These are phyloP conservation scores for Adela reaumurella DNA, from an alignment of 2,888 invertebrate genomes.

Conservation along the genomic window DNA sequence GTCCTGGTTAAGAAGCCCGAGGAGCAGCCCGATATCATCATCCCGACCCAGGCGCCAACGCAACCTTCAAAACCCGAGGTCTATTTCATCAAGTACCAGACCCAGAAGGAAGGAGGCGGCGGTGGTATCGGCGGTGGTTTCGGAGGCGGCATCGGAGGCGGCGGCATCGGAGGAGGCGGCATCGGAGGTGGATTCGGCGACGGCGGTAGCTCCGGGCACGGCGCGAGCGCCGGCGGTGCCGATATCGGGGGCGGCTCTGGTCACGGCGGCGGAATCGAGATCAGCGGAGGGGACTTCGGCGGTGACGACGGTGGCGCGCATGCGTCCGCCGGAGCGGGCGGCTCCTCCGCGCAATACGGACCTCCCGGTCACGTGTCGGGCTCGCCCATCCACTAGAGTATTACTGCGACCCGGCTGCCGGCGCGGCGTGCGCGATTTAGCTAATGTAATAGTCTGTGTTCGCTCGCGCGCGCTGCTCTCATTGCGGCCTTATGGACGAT, in stretches of 20 bases:
- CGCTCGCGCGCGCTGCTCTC: too few relatives aligned
- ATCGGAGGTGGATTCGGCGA: slow-evolving; percentile 19
- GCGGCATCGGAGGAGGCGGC: slow-evolving; percentile 26
- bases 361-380: slow-evolving; percentile 50
- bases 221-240: slow-evolving; percentile 22
- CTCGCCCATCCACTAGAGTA: slow-evolving; percentile 34
- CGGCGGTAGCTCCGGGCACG: slow-evolving; percentile 18
- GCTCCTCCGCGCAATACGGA: slow-evolving; percentile 47
- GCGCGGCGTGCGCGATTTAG: too few relatives aligned
- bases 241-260: slow-evolving; percentile 20
- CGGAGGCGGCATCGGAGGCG: slow-evolving; percentile 31
- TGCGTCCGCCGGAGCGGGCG: slow-evolving; percentile 25
- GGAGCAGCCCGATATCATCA: slow-evolving; percentile 74
- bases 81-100: slow-evolving; percentile 84
- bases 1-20: slow-evolving; percentile 87
- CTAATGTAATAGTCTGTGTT: too few relatives aligned
- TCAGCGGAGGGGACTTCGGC: slow-evolving; percentile 17
- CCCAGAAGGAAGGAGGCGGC: slow-evolving; percentile 53
- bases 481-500: too few relatives aligned
- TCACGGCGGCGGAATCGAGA: slow-evolving; percentile 17
- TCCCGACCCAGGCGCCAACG: slow-evolving; percentile 75
- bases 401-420: neutral
- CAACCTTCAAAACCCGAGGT: slow-evolving; percentile 87
- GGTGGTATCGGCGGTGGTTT: slow-evolving; percentile 36
- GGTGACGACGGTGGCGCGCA: slow-evolving; percentile 25